Evolutionary conservation across 2,888 invertebrate genomes (phyloP).

Genomic region (Rhagonycha fulva): DNA sequence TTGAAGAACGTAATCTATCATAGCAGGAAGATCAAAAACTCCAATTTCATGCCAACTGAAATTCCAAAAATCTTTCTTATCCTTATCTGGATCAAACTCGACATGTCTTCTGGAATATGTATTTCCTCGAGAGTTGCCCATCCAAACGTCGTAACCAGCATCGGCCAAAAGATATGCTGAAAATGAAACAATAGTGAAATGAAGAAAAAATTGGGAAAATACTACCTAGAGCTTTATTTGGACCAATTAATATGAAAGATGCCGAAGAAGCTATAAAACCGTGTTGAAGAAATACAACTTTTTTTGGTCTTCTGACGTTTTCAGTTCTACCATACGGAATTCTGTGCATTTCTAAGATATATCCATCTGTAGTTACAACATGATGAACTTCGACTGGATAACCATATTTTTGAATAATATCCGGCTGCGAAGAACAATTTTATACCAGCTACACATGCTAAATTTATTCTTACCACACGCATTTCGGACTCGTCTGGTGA

Average conservation of each 20-base stretch:
- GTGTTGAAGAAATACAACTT: background rate
- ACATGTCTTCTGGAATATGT: slow-evolving; percentile 59
- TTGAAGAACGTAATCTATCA: slow-evolving; percentile 49
- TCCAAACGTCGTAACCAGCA: slow-evolving; percentile 58
- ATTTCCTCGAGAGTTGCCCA: slow-evolving; percentile 65
- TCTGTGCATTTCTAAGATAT: background rate
- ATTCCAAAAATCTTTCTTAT: no score
- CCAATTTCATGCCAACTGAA: no score
- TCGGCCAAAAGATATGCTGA: slow-evolving; percentile 57
- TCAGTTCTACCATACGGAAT: background rate
- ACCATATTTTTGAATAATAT: slow-evolving; percentile 39
- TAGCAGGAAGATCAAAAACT: no score
- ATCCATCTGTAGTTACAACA: no score
- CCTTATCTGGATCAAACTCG: no score
- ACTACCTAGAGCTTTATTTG: background rate
- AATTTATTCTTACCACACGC: no score
- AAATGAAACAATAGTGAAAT: background rate
- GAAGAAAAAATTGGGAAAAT: background rate
- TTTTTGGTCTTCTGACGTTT: background rate
- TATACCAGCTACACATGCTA: no score
- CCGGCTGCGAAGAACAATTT: no score
- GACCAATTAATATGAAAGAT: background rate
- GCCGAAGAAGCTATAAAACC: background rate
- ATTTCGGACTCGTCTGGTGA: no score
- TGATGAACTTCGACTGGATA: slow-evolving; percentile 37